A percentile compares a stretch with the other conserved stretches of the same genome.
phyloP scores from a whole-genome alignment of 1,140 invertebrate genomes.

The Drosophila neocordata region DNA sequence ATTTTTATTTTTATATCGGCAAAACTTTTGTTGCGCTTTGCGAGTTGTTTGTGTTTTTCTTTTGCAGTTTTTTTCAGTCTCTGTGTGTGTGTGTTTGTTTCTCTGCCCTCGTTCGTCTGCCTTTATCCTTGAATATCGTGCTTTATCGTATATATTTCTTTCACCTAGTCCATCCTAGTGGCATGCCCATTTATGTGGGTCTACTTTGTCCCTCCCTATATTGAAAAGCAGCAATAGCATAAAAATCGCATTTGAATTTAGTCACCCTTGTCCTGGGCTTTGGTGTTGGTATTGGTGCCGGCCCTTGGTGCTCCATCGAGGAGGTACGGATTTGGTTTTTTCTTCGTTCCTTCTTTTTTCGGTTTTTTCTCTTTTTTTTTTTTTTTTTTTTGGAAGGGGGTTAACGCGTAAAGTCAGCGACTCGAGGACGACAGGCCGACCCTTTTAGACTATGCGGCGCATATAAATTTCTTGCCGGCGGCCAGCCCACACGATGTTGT shows the following conservation, averaged over 20 bases:
- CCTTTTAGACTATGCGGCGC: constrained; percentile 77
- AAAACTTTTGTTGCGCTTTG: constrained; percentile 74
- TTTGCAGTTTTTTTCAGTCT: constrained; percentile 79
- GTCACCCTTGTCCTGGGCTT: constrained; percentile 29
- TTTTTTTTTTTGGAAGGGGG: constrained; percentile 10
- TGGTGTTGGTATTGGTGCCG: neutral
- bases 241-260: constrained; percentile 82
- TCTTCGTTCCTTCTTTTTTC: neutral
- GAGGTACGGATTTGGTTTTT: neutral
- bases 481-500: constrained; percentile 50
- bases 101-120: constrained; percentile 15
- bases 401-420: constrained; percentile 69
- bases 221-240: constrained; percentile 76
- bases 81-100: constrained; percentile 40
- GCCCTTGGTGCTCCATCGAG: constrained; percentile 1
- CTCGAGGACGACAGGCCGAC: constrained; percentile 47
- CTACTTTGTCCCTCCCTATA: constrained; percentile 42
- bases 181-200: constrained; percentile 12
- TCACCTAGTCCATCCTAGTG: constrained; percentile 31
- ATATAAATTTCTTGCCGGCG: constrained; percentile 68
- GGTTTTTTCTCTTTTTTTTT: neutral
- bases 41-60: constrained; percentile 81
- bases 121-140: neutral
- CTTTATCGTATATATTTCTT: constrained; percentile 3
- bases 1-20: constrained; percentile 57